These are phyloP conservation scores for Neocloeon triangulifer DNA, from an alignment of 1,140 invertebrate genomes.

Conservation along the genomic window DNA sequence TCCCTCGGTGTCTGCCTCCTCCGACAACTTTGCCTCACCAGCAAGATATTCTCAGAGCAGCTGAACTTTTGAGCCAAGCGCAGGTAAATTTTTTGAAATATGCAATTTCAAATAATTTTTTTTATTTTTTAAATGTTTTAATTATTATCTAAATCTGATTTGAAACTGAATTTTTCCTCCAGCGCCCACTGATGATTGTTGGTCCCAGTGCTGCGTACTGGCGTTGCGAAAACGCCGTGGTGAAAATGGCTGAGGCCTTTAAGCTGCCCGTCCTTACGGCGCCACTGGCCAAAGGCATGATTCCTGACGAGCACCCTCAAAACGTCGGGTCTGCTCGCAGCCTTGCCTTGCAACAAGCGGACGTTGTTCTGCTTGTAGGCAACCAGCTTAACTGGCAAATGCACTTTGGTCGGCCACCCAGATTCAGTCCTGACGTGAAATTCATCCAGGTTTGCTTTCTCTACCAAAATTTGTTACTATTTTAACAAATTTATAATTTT, in stretches of 20 bases:
- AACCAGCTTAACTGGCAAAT: conserved; percentile 93
- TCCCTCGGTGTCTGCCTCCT: conserved; percentile 25
- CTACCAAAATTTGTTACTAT: no score
- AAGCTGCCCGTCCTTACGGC: conserved; percentile 77
- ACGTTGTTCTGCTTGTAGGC: conserved; percentile 72
- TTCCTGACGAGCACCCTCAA: conserved; percentile 51
- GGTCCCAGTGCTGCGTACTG: conserved; percentile 71
- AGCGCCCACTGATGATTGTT: conserved; percentile 70
- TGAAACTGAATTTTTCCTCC: no score
- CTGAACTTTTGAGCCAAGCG: conserved; percentile 39
- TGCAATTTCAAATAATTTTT: no score
- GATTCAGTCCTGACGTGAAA: conserved; percentile 62
- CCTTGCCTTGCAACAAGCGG: conserved; percentile 59
- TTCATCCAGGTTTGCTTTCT: conserved; percentile 86
- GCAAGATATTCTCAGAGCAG: conserved; percentile 37
- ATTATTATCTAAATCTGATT: not conserved
- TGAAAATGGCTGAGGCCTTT: conserved; percentile 40
- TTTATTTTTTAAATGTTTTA: not conserved
- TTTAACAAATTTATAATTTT: no score
- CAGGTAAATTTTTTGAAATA: no score
- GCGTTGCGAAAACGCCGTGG: conserved; percentile 43
- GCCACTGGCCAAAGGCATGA: conserved; percentile 91
- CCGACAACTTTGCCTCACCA: conserved; percentile 45
- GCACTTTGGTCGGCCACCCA: conserved; percentile 79
- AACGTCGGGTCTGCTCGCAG: conserved; percentile 74